These are phyloP conservation scores for Amiota minor DNA, from an alignment of 2,888 invertebrate species.

Conservation along the genomic window DNA sequence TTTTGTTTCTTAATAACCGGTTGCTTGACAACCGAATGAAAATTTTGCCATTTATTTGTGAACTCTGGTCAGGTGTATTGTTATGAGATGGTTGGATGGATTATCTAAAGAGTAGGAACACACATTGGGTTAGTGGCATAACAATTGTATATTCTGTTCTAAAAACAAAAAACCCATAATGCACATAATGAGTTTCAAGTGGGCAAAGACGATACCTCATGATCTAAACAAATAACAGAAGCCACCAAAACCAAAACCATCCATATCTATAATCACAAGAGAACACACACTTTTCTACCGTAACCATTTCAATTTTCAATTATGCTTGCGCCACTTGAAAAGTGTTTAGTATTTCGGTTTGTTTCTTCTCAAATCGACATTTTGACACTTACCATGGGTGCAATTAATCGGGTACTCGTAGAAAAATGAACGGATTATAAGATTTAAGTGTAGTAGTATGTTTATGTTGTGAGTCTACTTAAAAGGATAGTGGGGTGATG, in stretches of 20 bases:
- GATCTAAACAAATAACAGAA: not conserved
- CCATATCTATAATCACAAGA: not conserved
- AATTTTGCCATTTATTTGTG: no score
- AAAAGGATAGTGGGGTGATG: not conserved
- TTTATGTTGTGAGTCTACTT: no score
- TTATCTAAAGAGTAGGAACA: no score
- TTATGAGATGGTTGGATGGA: no score
- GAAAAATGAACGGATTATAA: no score
- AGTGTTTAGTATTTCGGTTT: slow-evolving; percentile 1
- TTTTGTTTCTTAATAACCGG: no score
- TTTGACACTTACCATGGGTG: not conserved
- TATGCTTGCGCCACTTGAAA: slow-evolving; percentile 12
- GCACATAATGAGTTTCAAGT: slow-evolving; percentile 24
- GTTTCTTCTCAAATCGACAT: not conserved
- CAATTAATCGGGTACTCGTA: not conserved
- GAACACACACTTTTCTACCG: not conserved
- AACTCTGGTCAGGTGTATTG: no score
- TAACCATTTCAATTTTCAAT: not conserved
- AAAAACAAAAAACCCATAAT: no score
- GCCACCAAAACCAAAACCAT: not conserved
- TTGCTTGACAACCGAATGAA: no score
- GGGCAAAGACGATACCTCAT: not conserved
- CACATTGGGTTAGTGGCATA: no score
- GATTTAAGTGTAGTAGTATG: no score
- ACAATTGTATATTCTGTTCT: no score